Conservation (phyloP, 1,140 invertebrate genomes). For the Bombus fervidus region DNA sequence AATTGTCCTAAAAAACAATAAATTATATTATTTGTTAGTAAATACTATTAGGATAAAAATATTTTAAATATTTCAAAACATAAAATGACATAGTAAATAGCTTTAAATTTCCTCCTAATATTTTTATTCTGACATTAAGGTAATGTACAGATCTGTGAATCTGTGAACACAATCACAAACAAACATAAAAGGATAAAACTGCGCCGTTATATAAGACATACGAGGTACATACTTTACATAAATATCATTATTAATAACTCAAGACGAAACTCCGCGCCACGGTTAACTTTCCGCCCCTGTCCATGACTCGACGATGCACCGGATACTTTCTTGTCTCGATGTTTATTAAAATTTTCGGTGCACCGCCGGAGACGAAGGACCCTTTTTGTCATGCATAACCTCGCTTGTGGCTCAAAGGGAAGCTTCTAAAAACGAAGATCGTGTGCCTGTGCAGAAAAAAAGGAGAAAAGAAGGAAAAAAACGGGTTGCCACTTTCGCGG, state of each 20-base stretch:
- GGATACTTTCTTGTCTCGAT: slow-evolving; percentile 11
- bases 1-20: no score
- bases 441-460: background rate
- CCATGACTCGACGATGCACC: background rate
- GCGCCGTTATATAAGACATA: background rate
- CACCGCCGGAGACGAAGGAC: background rate
- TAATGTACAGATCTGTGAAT: no score
- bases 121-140: no score
- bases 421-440: slow-evolving; percentile 27
- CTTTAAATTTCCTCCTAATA: no score
- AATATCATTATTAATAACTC: slow-evolving; percentile 3
- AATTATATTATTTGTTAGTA: no score
- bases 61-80: no score
- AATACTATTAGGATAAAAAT: no score
- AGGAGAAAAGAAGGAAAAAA: background rate
- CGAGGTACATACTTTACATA: background rate
- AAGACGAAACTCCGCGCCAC: background rate
- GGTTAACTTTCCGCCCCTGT: slow-evolving; percentile 3
- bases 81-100: no score
- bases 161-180: background rate
- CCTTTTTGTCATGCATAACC: slow-evolving; percentile 41
- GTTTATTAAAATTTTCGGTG: slow-evolving; percentile 38
- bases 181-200: background rate
- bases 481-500: slow-evolving; percentile 9
- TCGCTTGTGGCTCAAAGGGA: slow-evolving; percentile 9